Conservation (phyloP, 2,888 invertebrate genomes). For the Macaria notata region DNA sequence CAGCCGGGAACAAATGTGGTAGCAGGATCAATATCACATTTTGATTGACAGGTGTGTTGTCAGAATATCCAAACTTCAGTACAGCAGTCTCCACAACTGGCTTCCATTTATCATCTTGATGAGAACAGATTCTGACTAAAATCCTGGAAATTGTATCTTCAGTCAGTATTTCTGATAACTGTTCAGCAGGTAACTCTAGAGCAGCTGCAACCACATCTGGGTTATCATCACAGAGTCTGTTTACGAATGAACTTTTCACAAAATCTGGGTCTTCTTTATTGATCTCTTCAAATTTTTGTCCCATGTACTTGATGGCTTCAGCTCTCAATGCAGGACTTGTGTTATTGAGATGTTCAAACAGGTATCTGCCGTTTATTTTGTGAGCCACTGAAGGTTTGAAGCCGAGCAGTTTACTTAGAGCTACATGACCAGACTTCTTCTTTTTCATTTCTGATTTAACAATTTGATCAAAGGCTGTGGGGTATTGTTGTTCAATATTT, state of each 20-base stretch:
- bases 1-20: slow-evolving; percentile 84
- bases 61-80: slow-evolving; percentile 69
- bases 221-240: slow-evolving; percentile 86
- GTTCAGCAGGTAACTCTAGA: slow-evolving; percentile 67
- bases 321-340: slow-evolving; percentile 84
- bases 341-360: slow-evolving; percentile 89
- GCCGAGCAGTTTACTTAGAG: slow-evolving; percentile 71
- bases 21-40: slow-evolving; percentile 82
- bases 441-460: slow-evolving; percentile 81
- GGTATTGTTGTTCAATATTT: slow-evolving; percentile 86
- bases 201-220: slow-evolving; percentile 82
- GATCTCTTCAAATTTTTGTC: slow-evolving; percentile 75
- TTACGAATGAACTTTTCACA: slow-evolving; percentile 84
- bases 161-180: slow-evolving; percentile 66
- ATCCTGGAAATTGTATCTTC: slow-evolving; percentile 67
- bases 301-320: slow-evolving; percentile 85
- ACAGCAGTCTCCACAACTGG: slow-evolving; percentile 64
- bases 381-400: slow-evolving; percentile 81
- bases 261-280: slow-evolving; percentile 81
- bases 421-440: slow-evolving; percentile 52
- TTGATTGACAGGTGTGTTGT: slow-evolving; percentile 75
- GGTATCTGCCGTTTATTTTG: slow-evolving; percentile 73
- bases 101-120: slow-evolving; percentile 64
- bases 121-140: slow-evolving; percentile 77
- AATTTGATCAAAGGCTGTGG: slow-evolving; percentile 86